These are phyloP conservation scores for Somateria mollissima DNA, from an alignment of 2,797 vertebrate genomes.

Conservation along the genomic window DNA sequence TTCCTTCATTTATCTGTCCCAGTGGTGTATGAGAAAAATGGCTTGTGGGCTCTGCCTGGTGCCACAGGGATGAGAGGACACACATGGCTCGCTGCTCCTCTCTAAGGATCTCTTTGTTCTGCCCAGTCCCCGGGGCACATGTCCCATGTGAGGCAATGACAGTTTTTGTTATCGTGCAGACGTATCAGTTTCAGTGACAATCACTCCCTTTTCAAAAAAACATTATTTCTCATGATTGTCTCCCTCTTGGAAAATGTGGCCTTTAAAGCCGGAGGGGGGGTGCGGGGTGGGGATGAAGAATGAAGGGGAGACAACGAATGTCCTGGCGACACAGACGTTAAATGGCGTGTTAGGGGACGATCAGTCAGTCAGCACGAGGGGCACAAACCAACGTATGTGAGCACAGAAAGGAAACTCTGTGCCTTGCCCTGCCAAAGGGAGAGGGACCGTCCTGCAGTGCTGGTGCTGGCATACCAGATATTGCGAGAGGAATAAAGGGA, in stretches of 20 bases:
- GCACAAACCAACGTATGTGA: constrained; percentile 3
- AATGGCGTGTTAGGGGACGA: constrained; percentile 35
- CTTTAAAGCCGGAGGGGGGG: constrained; percentile 58
- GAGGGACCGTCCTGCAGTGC: neutral
- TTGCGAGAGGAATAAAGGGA: neutral
- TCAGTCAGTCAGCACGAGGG: neutral
- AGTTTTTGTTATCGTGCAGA: constrained; percentile 81
- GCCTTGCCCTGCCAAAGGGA: neutral
- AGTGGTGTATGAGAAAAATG: constrained; percentile 76
- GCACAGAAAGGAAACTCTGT: neutral
- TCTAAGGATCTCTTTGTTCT: constrained; percentile 82
- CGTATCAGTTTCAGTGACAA: constrained; percentile 79
- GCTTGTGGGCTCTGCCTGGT: constrained; percentile 78
- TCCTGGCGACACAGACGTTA: constrained; percentile 53
- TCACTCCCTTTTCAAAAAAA: constrained; percentile 71
- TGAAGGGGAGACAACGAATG: constrained; percentile 56
- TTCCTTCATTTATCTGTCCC: constrained; percentile 70
- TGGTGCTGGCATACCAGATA: neutral
- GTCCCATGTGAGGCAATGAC: constrained; percentile 76
- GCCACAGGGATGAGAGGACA: constrained; percentile 76
- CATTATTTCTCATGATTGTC: constrained; percentile 75
- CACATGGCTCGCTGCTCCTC: constrained; percentile 60
- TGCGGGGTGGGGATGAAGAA: neutral
- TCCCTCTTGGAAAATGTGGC: constrained; percentile 65
- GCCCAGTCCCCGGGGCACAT: constrained; percentile 71